Evolutionary conservation across 2,888 invertebrate species (phyloP), one percentile per base, ranked within the genome.

Genomic region (Himalopsyche tibetana): DNA sequence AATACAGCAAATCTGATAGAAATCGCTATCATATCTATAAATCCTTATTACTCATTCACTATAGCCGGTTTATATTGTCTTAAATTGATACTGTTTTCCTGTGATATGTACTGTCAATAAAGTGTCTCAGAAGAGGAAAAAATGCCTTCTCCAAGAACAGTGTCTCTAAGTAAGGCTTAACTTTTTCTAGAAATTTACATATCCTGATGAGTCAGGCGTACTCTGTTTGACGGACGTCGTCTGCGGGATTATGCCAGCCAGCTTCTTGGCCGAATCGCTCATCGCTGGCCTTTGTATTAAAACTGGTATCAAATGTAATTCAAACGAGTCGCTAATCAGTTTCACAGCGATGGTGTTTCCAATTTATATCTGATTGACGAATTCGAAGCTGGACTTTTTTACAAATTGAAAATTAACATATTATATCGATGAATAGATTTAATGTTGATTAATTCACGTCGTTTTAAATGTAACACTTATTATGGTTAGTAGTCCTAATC

Each of bases 201-300:
- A 74, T 74, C n/a, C 74, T 74, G 74, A 74, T 74, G 74, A 74
- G 38, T 74, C 74, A 74, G 74, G 36, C 74, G 36, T 28, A 74
- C 11, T 12, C 11, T 38, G 38, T 74, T 74, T 74, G 74, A 74
- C 74, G 38, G 74, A 74, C 38, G 74, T 74, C 15, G 28, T 12
- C 5, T 74, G 12, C 38, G 15, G 74, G 74, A 74, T 74, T 74
- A 74, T 36, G 12, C 36, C 4, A 6, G 36, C 38, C 15, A 36
- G 74, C n/a, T 38, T 15, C 74, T 74, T 74, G 74, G 15, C 74
- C 36, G 74, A 74, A 74, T 74, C n/a, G 74, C 36, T 74, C 36
- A 36, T 74, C 36, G 12, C 12, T 12, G 28, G 28, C 11, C 28
- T 74, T 63, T 63, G 8, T 19, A 19, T 63, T 19, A 63, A 63